Evolutionary conservation across 1,140 invertebrate species (phyloP), one percentile per base, ranked within the genome.

Genomic region (Philotrypesis tridentata): DNA sequence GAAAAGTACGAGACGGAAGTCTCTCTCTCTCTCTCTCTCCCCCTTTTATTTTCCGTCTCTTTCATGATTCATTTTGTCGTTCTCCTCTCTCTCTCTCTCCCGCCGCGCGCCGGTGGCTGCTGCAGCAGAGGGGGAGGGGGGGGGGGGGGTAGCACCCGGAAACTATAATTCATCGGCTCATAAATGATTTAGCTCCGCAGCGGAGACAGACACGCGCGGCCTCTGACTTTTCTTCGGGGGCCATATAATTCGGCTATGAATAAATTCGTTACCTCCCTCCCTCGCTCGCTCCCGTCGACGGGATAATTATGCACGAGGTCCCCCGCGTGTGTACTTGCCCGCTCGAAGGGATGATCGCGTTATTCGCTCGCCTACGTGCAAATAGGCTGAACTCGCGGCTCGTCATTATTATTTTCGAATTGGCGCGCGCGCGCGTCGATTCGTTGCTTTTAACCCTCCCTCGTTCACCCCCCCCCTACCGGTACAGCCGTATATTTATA

Each of bases 201-300:
- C 33, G 33, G 33, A n/a, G 40, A 43, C 40, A 17, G 2, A n/a
- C 21, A 55, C 21, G n/a, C 48, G 17, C 5, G 14, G 7, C 21
- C 48, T 21, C 48, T 55, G 48, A 55, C 48, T 55, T n/a, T 55
- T 55, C 48, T 55, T 55, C 48, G 48, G n/a, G 48, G 21, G 48
- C 21, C 48, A 55, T 55, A 55, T 55, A 7, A 21, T 55, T 55
- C 21, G 21, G 48, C 21, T 55, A 55, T 55, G 48, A 55, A 55
- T 55, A 55, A 55, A 55, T 55, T 55, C 48, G 48, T 55, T 55
- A 55, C n/a, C n/a, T n/a, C n/a, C n/a, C n/a, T n/a, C n/a, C n/a
- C n/a, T n/a, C 48, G 17, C 48, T n/a, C 9, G 33, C 21, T 55
- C 48, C 25, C 9, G 8, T 2, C 11, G 63, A 1, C n/a, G 1